Evolutionary conservation across 2,888 invertebrate genomes (phyloP).

Genomic region (Elysia crispata): DNA sequence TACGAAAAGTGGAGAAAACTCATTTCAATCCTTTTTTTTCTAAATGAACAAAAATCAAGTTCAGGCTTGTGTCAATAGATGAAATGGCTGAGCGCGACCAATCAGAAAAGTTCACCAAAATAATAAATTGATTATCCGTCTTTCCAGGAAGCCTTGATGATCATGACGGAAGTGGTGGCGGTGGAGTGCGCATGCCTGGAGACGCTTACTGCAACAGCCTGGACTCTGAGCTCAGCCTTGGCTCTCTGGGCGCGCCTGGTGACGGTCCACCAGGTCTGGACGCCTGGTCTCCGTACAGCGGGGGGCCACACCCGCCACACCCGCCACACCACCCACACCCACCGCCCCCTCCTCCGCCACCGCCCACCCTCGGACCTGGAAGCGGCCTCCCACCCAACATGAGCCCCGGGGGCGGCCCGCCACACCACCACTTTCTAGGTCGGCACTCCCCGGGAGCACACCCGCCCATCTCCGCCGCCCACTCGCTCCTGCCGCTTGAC

Average conservation of each 20-base stretch:
- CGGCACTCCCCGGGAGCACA: slow-evolving; percentile 69
- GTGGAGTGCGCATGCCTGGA: slow-evolving; percentile 62
- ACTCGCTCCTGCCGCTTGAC: slow-evolving; percentile 69
- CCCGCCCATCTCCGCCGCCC: slow-evolving; percentile 61
- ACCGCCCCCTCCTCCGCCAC: slow-evolving; percentile 71
- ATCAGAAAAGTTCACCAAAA: too few relatives aligned
- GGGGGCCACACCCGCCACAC: slow-evolving; percentile 54
- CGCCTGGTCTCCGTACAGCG: slow-evolving; percentile 47
- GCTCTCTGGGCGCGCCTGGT: slow-evolving; percentile 29
- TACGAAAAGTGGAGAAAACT: too few relatives aligned
- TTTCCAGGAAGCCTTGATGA: slow-evolving; percentile 65
- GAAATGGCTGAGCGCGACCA: too few relatives aligned
- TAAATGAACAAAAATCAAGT: too few relatives aligned
- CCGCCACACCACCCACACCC: slow-evolving; percentile 69
- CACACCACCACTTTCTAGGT: slow-evolving; percentile 64
- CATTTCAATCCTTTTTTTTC: too few relatives aligned
- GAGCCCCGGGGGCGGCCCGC: slow-evolving; percentile 57
- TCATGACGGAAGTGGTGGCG: slow-evolving; percentile 58
- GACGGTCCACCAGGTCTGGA: slow-evolving; percentile 39
- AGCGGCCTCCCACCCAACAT: slow-evolving; percentile 56
- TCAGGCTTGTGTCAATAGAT: too few relatives aligned
- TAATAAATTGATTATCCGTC: too few relatives aligned
- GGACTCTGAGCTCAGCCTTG: slow-evolving; percentile 68
- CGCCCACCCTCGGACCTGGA: slow-evolving; percentile 70
- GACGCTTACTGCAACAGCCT: slow-evolving; percentile 66